Evolutionary conservation across 1,140 invertebrate species (phyloP).

Genomic region (Bombus waltoni): DNA sequence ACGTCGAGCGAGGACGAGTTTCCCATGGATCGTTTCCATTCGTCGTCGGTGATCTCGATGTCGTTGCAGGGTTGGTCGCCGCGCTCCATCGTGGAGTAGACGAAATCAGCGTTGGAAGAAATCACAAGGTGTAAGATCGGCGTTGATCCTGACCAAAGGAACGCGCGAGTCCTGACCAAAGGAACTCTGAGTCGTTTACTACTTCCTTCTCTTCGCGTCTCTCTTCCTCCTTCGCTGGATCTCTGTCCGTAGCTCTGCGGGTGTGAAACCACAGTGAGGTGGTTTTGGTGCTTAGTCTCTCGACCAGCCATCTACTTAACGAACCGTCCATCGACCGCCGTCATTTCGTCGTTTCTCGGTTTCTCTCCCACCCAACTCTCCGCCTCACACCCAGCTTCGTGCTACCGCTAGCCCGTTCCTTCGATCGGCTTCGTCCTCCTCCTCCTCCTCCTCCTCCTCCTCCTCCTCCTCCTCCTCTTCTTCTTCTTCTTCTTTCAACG

Average conservation of each 20-base stretch:
- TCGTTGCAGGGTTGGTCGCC: slow-evolving; percentile 31
- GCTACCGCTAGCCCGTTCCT: slow-evolving; percentile 48
- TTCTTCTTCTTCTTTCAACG: neutral
- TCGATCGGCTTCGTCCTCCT: neutral
- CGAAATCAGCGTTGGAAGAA: neutral
- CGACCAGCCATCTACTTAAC: slow-evolving; percentile 81
- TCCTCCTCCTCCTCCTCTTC: neutral
- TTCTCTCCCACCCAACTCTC: slow-evolving; percentile 71
- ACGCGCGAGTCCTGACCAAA: slow-evolving; percentile 62
- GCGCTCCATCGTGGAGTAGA: slow-evolving; percentile 6
- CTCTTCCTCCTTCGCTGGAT: slow-evolving; percentile 27
- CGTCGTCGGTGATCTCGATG: neutral
- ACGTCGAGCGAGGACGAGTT: neutral
- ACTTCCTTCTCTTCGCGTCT: slow-evolving; percentile 47
- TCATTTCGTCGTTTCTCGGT: slow-evolving; percentile 80
- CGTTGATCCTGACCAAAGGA: slow-evolving; percentile 51
- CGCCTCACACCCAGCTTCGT: slow-evolving; percentile 39
- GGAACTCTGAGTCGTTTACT: slow-evolving; percentile 66
- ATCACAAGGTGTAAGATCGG: slow-evolving; percentile 37
- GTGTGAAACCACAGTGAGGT: slow-evolving; percentile 82
- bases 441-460: too few relatives aligned
- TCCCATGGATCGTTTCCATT: slow-evolving; percentile 9
- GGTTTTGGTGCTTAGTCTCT: slow-evolving; percentile 81
- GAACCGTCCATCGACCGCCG: slow-evolving; percentile 80
- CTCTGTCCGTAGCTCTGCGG: slow-evolving; percentile 74